phyloP scores from a whole-genome alignment of 2,888 invertebrate species.

The Lysandra bellargus region DNA sequence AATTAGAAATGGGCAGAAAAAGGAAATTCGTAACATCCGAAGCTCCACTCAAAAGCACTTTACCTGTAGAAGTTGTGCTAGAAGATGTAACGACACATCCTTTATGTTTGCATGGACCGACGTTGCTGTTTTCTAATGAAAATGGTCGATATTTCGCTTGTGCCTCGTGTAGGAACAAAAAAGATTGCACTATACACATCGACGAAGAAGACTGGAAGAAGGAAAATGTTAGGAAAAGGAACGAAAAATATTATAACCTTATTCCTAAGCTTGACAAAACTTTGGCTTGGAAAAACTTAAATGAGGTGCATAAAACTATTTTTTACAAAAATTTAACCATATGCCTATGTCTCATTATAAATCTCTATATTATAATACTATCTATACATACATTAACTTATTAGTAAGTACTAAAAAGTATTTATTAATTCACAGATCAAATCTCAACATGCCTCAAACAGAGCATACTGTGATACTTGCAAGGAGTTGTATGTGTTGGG shows the following conservation, averaged over 20 bases:
- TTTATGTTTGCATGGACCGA: conserved; percentile 88
- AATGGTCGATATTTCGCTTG: conserved; percentile 87
- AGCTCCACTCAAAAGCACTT: conserved; percentile 45
- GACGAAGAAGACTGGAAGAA: conserved; percentile 77
- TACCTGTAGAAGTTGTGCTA: conserved; percentile 75
- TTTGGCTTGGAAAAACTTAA: conserved; percentile 73
- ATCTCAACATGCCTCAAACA: conserved; percentile 61
- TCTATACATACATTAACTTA: neutral
- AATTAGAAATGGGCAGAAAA: conserved; percentile 61
- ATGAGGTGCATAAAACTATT: conserved; percentile 59
- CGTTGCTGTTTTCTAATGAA: conserved; percentile 83
- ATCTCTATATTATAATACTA: neutral
- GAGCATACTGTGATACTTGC: conserved; percentile 85
- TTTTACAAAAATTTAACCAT: neutral
- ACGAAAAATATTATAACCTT: conserved; percentile 68
- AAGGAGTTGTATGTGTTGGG: conserved; percentile 73
- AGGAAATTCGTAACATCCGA: conserved; percentile 54
- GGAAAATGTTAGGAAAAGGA: conserved; percentile 68
- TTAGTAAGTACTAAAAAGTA: neutral
- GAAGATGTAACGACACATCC: conserved; percentile 83
- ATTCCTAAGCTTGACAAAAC: conserved; percentile 77
- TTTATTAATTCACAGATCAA: conserved; percentile 58
- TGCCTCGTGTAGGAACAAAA: conserved; percentile 90
- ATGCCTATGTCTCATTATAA: no score
- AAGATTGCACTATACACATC: conserved; percentile 87